phyloP scores from a whole-genome alignment of 2,888 invertebrate genomes.

The Diadegma fenestrale region DNA sequence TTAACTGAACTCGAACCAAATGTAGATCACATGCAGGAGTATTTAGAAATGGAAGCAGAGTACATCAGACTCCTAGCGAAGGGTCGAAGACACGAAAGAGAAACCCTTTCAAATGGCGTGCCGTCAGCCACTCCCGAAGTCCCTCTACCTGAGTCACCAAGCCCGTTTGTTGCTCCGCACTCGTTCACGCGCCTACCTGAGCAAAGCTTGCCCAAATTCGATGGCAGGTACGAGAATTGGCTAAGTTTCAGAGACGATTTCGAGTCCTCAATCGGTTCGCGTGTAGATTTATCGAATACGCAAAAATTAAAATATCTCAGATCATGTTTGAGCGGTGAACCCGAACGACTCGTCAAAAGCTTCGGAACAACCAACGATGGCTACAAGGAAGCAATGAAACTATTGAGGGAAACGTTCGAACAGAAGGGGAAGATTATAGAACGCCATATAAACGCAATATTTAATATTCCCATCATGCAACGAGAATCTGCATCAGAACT shows the following conservation, averaged over 20 bases:
- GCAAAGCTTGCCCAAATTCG: conserved; percentile 63
- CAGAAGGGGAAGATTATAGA: conserved; percentile 26
- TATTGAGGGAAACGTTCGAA: conserved; percentile 40
- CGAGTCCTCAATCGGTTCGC: conserved; percentile 62
- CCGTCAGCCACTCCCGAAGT: background rate
- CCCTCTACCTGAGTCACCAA: background rate
- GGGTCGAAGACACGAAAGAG: background rate
- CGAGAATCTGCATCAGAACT: conserved; percentile 27
- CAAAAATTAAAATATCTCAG: conserved; percentile 63
- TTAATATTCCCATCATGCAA: conserved; percentile 28
- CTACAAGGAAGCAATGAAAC: conserved; percentile 31
- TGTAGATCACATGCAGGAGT: background rate
- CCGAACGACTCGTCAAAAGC: conserved; percentile 21
- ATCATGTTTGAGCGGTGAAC: conserved; percentile 33
- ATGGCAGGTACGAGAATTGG: conserved; percentile 66
- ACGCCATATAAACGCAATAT: conserved; percentile 30
- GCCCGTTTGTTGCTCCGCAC: background rate
- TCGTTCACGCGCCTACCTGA: conserved; percentile 54
- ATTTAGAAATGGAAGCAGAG: background rate
- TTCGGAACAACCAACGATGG: conserved; percentile 26
- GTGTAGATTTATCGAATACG: conserved; percentile 47
- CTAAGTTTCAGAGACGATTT: conserved; percentile 68
- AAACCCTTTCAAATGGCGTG: background rate
- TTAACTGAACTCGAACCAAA: background rate
- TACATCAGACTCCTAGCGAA: background rate